phyloP scores from a whole-genome alignment of 2,797 vertebrate species.

The Gila robusta region DNA sequence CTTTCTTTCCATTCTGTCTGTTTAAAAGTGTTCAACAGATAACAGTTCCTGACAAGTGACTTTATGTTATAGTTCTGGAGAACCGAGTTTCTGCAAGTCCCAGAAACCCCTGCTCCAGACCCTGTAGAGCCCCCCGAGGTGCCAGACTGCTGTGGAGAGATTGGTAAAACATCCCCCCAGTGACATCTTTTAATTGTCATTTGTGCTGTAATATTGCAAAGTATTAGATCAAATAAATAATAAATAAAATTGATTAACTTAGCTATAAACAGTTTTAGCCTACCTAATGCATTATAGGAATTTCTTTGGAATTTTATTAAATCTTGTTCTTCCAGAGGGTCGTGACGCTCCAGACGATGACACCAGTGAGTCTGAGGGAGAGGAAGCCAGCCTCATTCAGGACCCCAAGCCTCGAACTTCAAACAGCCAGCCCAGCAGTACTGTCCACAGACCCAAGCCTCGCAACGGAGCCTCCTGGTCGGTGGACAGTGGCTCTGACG shows the following conservation, averaged over 20 bases:
- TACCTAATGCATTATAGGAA: not conserved
- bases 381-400: slow-evolving; percentile 84
- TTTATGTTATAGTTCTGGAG: slow-evolving; percentile 90
- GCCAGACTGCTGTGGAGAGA: slow-evolving; percentile 89
- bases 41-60: not conserved
- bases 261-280: not conserved
- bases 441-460: slow-evolving; percentile 81
- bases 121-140: slow-evolving; percentile 87
- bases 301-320: not conserved
- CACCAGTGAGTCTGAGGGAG: slow-evolving; percentile 95
- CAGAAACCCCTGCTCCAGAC: slow-evolving; percentile 95
- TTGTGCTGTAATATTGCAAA: not conserved
- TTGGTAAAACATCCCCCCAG: slow-evolving; percentile 79
- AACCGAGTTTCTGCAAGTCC: slow-evolving; percentile 98
- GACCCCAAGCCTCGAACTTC: slow-evolving; percentile 75
- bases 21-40: not conserved
- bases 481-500: slow-evolving; percentile 91
- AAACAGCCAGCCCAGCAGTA: slow-evolving; percentile 82
- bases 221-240: not conserved
- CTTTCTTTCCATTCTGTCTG: slow-evolving; percentile 12
- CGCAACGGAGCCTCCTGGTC: slow-evolving; percentile 80
- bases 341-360: slow-evolving; percentile 91
- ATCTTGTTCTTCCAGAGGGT: slow-evolving; percentile 72
- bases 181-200: not conserved
- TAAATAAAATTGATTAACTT: not conserved